Evolutionary conservation across 1,140 invertebrate species (phyloP).

Genomic region (Papilio glaucus): DNA sequence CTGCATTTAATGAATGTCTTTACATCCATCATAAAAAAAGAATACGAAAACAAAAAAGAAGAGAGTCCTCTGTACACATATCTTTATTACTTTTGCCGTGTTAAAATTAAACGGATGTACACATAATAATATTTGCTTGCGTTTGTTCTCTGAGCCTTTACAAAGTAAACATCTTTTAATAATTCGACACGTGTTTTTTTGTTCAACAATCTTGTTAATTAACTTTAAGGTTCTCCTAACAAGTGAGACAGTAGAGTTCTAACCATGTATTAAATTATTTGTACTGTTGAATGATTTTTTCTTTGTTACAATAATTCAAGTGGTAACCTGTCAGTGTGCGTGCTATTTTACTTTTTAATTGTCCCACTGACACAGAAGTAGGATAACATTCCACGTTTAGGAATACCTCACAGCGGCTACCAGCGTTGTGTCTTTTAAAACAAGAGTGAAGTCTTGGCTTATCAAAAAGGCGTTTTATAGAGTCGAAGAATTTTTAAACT

Average conservation of each 20-base stretch:
- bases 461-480: no score
- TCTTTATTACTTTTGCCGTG: slow-evolving; percentile 61
- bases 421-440: no score
- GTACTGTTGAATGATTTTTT: background rate
- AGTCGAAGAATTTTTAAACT: no score
- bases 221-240: slow-evolving; percentile 19
- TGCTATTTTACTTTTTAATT: no score
- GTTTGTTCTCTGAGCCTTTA: slow-evolving; percentile 44
- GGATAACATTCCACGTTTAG: no score
- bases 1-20: background rate
- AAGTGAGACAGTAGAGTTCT: background rate
- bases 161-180: slow-evolving; percentile 8
- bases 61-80: slow-evolving; percentile 53
- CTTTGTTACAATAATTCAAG: background rate
- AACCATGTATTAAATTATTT: background rate
- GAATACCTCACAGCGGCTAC: no score
- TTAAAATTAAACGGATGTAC: slow-evolving; percentile 53
- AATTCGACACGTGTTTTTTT: slow-evolving; percentile 18
- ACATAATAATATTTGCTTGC: slow-evolving; percentile 50
- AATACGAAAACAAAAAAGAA: slow-evolving; percentile 44
- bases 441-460: no score
- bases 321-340: background rate
- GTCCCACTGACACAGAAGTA: no score
- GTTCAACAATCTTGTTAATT: slow-evolving; percentile 33
- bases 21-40: background rate